Evolutionary conservation across 2,113 vertebrate genomes (phyloP), one percentile per base, ranked within the genome.

Genomic region (Fregata magnificens): DNA sequence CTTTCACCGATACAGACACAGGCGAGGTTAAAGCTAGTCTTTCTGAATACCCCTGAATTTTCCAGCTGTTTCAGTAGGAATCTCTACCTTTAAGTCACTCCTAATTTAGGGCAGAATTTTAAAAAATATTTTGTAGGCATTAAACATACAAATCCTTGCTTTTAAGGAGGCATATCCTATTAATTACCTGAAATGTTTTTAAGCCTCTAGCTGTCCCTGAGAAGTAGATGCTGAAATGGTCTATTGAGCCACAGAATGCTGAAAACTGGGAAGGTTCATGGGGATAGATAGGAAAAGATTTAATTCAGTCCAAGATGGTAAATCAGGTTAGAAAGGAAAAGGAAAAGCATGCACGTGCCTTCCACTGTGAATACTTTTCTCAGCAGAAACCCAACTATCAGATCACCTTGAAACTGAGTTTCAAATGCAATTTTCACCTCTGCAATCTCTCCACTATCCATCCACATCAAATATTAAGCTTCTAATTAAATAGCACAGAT

Each of bases 1-100:
- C 49, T 38, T 42, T 38, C 65, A 63, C 31, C 3, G 0, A 2
- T 1, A n/a, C 1, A 3, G 44, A 61, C 45, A 61, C 2, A 63
- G 9, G 12, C 2, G 1, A 80, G 52, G n/a, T 38, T 61, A 58
- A 82, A 85, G 17, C 28, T 2, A 16, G 3, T 40, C 67, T 26
- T 66, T n/a, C 81, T 36, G 20, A 11, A 63, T 2, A 85, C 3
- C 14, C 38, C 47, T 47, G 11, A 8, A 26, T 74, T 78, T 62
- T 42, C 40, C 67, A 36, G 11, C 21, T 83, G 25, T 40, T 76
- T 73, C 42, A 26, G 9, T 6, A 59, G 21, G 13, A 88, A 73
- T 61, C 49, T 18, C 9, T n/a, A 87, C 8, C 17, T 79, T 55
- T 76, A 82, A 82, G 16, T 31, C 24, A 69, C 26, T 56, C 59